phyloP scores from a whole-genome alignment of 2,113 vertebrate genomes.

The Proterorhinus semilunaris region DNA sequence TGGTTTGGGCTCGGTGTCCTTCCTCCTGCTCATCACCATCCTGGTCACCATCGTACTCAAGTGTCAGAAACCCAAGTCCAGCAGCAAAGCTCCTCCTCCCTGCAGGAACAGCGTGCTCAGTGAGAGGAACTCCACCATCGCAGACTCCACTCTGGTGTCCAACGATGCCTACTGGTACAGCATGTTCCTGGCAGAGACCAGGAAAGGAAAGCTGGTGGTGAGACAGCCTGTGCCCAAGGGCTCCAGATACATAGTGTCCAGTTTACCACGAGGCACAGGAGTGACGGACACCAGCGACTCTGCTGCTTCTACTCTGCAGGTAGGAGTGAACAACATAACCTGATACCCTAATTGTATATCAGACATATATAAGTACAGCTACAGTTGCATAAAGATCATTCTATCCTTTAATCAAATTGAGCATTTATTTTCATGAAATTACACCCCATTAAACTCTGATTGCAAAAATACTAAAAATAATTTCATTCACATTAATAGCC shows the following conservation, averaged over 20 bases:
- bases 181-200: conserved; percentile 60
- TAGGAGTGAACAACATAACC: conserved; percentile 12
- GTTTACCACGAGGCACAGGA: conserved; percentile 58
- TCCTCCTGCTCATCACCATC: conserved; percentile 74
- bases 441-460: too few species aligned
- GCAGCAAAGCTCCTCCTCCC: conserved; percentile 46
- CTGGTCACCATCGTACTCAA: conserved; percentile 69
- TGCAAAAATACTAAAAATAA: too few species aligned
- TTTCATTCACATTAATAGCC: too few species aligned
- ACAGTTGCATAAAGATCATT: too few species aligned
- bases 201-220: conserved; percentile 64
- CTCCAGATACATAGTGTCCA: conserved; percentile 63
- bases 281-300: conserved; percentile 56
- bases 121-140: conserved; percentile 62
- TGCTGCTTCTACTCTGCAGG: conserved; percentile 62
- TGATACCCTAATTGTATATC: too few species aligned
- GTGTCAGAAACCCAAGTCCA: conserved; percentile 51
- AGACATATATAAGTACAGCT: too few species aligned
- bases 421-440: too few species aligned
- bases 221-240: conserved; percentile 62
- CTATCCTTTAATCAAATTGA: too few species aligned
- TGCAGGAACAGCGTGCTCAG: conserved; percentile 61
- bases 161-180: conserved; percentile 68
- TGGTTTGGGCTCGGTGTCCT: conserved; percentile 75
- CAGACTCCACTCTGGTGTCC: conserved; percentile 63